phyloP scores from a whole-genome alignment of 2,888 invertebrate genomes.

The Agrotis exclamationis region DNA sequence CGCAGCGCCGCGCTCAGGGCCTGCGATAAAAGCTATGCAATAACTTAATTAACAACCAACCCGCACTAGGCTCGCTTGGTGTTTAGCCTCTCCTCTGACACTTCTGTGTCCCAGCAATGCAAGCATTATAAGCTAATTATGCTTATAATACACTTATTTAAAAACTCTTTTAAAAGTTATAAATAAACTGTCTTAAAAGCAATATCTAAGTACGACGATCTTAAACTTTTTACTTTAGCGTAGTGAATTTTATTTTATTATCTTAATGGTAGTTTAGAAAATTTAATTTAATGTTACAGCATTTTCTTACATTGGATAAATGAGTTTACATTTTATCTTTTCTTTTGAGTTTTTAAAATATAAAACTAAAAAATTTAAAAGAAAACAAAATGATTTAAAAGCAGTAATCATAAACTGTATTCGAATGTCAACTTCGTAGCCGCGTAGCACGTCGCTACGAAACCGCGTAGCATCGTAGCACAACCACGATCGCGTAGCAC shows the following conservation, averaged over 20 bases:
- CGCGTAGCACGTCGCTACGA: conserved; percentile 13
- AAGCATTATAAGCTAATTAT: too few species aligned
- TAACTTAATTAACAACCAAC: too few species aligned
- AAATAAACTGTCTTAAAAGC: not conserved
- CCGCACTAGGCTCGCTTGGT: too few species aligned
- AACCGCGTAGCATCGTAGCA: conserved; percentile 36
- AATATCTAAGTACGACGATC: not conserved
- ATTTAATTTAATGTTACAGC: too few species aligned
- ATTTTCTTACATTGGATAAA: not conserved
- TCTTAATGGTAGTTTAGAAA: not conserved
- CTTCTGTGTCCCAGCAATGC: too few species aligned
- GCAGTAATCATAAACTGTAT: not conserved
- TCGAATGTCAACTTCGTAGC: conserved; percentile 1
- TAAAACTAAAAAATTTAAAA: too few species aligned
- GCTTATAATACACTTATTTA: too few species aligned
- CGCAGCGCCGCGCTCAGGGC: too few species aligned
- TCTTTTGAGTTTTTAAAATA: not conserved
- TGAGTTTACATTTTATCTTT: not conserved
- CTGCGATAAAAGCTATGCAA: too few species aligned
- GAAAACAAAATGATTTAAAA: not conserved
- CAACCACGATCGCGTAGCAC: conserved; percentile 31
- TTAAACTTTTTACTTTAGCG: conserved; percentile 5
- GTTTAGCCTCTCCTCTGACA: too few species aligned
- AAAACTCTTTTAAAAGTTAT: not conserved
- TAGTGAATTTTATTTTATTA: not conserved